Percentiles rank a stretch among this genome's conserved stretches.
Evolutionary conservation across 1,140 invertebrate species (phyloP).

Genomic region (Euwallacea similis): DNA sequence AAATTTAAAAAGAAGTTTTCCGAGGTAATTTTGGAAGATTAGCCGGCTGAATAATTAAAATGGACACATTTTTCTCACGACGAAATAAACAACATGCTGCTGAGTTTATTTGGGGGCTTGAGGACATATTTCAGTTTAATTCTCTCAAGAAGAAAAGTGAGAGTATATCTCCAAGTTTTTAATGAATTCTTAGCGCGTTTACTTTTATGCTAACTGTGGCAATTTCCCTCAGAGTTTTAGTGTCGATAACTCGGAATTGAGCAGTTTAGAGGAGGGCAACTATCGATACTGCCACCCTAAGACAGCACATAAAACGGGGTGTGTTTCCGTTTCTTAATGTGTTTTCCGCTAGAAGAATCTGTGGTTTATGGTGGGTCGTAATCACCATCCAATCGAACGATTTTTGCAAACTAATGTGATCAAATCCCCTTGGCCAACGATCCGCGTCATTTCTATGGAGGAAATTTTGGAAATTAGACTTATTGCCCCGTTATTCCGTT

Average conservation of each 20-base stretch:
- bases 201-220: too few species aligned
- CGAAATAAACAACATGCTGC: background rate
- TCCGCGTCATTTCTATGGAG: slow-evolving; percentile 27
- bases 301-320: background rate
- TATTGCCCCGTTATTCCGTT: slow-evolving; percentile 26
- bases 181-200: too few species aligned
- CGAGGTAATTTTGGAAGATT: slow-evolving; percentile 19
- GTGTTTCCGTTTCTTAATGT: slow-evolving; percentile 14
- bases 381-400: slow-evolving; percentile 27
- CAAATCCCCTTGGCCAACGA: slow-evolving; percentile 24
- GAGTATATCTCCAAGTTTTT: background rate
- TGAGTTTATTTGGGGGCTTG: background rate
- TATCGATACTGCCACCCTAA: background rate
- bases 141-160: background rate
- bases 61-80: slow-evolving; percentile 10
- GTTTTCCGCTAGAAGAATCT: slow-evolving; percentile 22
- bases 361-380: slow-evolving; percentile 31
- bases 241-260: slow-evolving; percentile 6
- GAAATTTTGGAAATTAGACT: slow-evolving; percentile 29
- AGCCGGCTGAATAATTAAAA: slow-evolving; percentile 22
- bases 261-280: background rate
- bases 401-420: slow-evolving; percentile 32
- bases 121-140: background rate
- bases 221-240: background rate
- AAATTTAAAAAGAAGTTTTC: slow-evolving; percentile 21